Evolutionary conservation across 2,888 invertebrate species (phyloP).

Genomic region (Heliconius ismenius): DNA sequence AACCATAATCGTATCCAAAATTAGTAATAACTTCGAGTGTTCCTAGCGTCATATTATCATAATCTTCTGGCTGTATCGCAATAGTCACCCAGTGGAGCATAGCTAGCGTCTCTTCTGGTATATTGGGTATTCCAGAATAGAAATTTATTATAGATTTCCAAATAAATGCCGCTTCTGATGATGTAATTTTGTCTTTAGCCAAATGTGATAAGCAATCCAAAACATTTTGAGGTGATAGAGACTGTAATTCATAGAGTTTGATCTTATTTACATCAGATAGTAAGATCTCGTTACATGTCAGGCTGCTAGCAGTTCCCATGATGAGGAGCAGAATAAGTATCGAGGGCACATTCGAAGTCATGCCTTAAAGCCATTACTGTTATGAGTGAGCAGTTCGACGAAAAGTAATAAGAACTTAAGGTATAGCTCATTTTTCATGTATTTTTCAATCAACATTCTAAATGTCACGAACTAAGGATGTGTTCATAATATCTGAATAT

Average conservation of each 20-base stretch:
- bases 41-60: constrained; percentile 75
- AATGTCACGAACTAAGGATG: not conserved
- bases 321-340: constrained; percentile 7
- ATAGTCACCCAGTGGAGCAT: constrained; percentile 73
- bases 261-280: constrained; percentile 52
- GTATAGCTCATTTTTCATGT: constrained; percentile 17
- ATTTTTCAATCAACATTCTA: constrained; percentile 9
- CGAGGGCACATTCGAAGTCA: not conserved
- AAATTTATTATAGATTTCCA: constrained; percentile 64
- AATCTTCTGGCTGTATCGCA: constrained; percentile 74
- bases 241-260: constrained; percentile 53
- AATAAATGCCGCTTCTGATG: constrained; percentile 60
- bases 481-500: not conserved
- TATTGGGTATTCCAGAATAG: constrained; percentile 60
- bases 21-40: constrained; percentile 80
- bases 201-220: constrained; percentile 65
- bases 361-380: not conserved
- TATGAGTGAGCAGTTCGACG: not conserved
- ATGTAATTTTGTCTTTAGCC: constrained; percentile 57
- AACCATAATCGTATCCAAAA: constrained; percentile 77
- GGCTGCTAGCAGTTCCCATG: constrained; percentile 24
- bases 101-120: constrained; percentile 71
- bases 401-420: not conserved
- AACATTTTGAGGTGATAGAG: constrained; percentile 59
- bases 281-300: constrained; percentile 61